phyloP scores from a whole-genome alignment of 2,113 vertebrate genomes.

The Leptobrachium ailaonicum region DNA sequence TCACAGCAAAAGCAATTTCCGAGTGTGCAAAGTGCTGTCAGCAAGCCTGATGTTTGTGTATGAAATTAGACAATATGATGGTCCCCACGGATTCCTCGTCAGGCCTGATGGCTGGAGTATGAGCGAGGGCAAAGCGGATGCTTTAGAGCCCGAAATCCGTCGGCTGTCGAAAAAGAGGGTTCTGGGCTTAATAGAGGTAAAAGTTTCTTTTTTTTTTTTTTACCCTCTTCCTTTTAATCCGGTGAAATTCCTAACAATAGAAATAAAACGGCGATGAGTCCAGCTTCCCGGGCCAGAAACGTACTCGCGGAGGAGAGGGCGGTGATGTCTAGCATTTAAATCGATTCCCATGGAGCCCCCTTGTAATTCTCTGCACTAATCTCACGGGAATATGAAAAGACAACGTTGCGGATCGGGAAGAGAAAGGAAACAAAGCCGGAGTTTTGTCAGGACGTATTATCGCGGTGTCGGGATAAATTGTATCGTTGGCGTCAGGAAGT shows the following conservation, averaged over 20 bases:
- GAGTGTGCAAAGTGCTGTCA: conserved; percentile 95
- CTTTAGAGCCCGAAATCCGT: conserved; percentile 75
- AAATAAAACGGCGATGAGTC: conserved; percentile 56
- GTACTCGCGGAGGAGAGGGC: conserved; percentile 14
- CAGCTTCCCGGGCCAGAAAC: conserved; percentile 29
- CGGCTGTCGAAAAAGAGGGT: conserved; percentile 72
- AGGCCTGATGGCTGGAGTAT: conserved; percentile 94
- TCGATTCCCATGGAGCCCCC: not conserved
- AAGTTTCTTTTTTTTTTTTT: too few species aligned
- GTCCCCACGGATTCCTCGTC: conserved; percentile 90
- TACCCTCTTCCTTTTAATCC: conserved; percentile 76
- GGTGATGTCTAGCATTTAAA: conserved; percentile 16
- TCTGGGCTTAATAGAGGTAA: conserved; percentile 72
- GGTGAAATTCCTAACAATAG: conserved; percentile 66
- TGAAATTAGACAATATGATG: conserved; percentile 94
- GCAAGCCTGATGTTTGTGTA: conserved; percentile 92
- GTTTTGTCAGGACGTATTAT: too few species aligned
- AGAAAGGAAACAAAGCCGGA: too few species aligned
- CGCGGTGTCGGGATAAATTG: too few species aligned
- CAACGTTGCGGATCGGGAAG: too few species aligned
- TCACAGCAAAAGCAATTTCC: conserved; percentile 97
- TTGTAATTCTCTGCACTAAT: too few species aligned
- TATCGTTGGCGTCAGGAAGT: too few species aligned
- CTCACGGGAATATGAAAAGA: too few species aligned
- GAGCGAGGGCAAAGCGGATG: conserved; percentile 76